phyloP scores from a whole-genome alignment of 2,888 invertebrate species.

The Sthenelais limicola region DNA sequence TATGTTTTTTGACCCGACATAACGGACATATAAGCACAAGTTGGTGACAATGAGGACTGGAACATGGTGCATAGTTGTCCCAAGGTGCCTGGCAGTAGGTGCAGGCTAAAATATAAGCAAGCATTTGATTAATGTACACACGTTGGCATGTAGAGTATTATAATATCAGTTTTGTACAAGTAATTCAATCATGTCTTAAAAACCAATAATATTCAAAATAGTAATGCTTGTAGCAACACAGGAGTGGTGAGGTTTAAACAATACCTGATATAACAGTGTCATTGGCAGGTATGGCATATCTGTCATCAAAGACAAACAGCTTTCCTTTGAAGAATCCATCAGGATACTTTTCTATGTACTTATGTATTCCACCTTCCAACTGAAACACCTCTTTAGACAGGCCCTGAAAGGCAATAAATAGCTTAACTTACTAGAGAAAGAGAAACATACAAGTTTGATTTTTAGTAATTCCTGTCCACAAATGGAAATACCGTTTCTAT shows the following conservation, averaged over 20 bases:
- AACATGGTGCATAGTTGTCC: constrained; percentile 45
- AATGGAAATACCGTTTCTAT: no score
- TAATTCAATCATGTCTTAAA: not conserved
- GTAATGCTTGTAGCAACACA: no score
- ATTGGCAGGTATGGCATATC: constrained; percentile 46
- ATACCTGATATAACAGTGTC: constrained; percentile 46
- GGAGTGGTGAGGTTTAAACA: no score
- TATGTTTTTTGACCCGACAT: constrained; percentile 32
- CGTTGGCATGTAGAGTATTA: not conserved
- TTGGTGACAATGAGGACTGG: constrained; percentile 46
- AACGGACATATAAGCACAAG: constrained; percentile 45
- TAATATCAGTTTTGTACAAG: not conserved
- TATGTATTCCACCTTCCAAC: constrained; percentile 49
- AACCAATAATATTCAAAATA: no score
- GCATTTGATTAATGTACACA: not conserved
- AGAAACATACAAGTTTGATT: not conserved
- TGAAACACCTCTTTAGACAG: constrained; percentile 43
- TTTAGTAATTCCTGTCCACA: not conserved
- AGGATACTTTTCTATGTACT: constrained; percentile 48
- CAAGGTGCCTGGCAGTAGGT: constrained; percentile 43
- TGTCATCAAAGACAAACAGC: constrained; percentile 50
- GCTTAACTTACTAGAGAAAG: not conserved
- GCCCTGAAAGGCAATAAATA: constrained; percentile 37
- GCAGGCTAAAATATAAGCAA: constrained; percentile 42
- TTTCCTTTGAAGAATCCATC: constrained; percentile 49